Evolutionary conservation across 2,888 invertebrate genomes (phyloP).

Genomic region (Torymus aiolomorphi): DNA sequence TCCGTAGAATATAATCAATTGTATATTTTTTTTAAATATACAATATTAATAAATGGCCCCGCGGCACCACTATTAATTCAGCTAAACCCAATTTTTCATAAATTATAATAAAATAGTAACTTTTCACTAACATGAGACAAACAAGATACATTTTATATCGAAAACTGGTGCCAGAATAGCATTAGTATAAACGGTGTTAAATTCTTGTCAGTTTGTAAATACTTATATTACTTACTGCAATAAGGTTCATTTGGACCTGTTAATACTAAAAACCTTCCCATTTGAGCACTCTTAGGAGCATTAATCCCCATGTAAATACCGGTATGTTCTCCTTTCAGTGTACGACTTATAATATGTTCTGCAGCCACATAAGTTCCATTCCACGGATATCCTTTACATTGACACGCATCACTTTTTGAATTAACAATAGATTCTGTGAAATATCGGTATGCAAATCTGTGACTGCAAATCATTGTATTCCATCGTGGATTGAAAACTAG

Average conservation of each 20-base stretch:
- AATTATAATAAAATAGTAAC: too few relatives aligned
- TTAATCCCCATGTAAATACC: conserved; percentile 38
- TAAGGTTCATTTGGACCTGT: conserved; percentile 21
- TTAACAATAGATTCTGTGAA: conserved; percentile 77
- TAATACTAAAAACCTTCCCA: conserved; percentile 44
- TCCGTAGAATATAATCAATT: too few relatives aligned
- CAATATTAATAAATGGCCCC: too few relatives aligned
- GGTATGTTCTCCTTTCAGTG: neutral
- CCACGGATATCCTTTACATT: conserved; percentile 39
- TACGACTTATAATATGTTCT: neutral
- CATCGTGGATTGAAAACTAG: conserved; percentile 19
- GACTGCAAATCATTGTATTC: conserved; percentile 79
- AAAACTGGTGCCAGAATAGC: too few relatives aligned
- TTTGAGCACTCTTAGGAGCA: conserved; percentile 7
- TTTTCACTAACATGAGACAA: too few relatives aligned
- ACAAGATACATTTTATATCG: too few relatives aligned
- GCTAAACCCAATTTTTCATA: too few relatives aligned
- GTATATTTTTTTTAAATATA: too few relatives aligned
- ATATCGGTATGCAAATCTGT: conserved; percentile 79
- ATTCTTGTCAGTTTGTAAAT: too few relatives aligned
- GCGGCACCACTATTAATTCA: too few relatives aligned
- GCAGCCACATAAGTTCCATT: conserved; percentile 48
- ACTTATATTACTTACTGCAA: conserved; percentile 23
- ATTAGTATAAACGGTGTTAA: too few relatives aligned
- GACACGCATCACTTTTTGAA: conserved; percentile 1